phyloP scores from a whole-genome alignment of 2,888 invertebrate genomes.

The Protonemura montana region DNA sequence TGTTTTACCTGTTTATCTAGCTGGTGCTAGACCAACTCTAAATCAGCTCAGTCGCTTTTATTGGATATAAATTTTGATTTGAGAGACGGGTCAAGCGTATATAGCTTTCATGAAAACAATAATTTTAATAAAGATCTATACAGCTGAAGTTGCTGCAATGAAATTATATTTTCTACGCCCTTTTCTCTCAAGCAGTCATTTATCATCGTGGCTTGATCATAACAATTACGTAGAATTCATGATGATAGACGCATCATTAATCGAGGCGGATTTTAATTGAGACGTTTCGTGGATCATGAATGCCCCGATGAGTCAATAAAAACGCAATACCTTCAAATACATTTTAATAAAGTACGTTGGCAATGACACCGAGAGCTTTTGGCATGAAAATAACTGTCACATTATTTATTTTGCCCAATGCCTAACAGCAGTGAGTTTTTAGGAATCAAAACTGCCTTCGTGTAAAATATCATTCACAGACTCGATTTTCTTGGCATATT shows the following conservation, averaged over 20 bases:
- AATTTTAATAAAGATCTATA: constrained; percentile 25
- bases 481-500: no score
- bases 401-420: no score
- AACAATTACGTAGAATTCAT: not conserved
- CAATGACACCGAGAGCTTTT: no score
- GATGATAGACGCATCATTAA: not conserved
- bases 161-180: constrained; percentile 4
- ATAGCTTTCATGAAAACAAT: constrained; percentile 9
- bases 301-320: no score
- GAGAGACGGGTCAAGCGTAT: constrained; percentile 10
- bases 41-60: not conserved
- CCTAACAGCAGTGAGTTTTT: no score
- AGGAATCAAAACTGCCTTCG: no score
- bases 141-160: not conserved
- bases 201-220: not conserved
- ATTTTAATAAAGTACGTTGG: no score
- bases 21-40: not conserved
- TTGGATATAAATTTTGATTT: constrained; percentile 8
- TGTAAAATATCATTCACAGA: no score
- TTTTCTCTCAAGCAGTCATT: constrained; percentile 2
- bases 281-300: not conserved
- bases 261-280: not conserved
- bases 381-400: no score
- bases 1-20: not conserved
- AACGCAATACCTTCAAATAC: not conserved